These are phyloP conservation scores for Hypanus sabinus DNA, from an alignment of 2,113 vertebrate species.

Conservation along the genomic window DNA sequence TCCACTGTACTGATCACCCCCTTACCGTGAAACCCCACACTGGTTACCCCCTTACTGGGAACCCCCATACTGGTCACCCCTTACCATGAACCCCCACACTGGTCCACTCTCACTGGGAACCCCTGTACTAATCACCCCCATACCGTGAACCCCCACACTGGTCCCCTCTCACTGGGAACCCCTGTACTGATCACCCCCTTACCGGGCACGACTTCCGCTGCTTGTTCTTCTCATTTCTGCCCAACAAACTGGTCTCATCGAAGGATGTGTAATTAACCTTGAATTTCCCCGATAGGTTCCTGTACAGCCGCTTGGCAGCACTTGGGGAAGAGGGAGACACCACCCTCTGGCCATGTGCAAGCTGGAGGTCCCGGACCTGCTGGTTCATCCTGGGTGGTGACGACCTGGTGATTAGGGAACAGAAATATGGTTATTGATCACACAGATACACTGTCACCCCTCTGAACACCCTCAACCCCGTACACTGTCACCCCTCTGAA, in stretches of 20 bases:
- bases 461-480: no score
- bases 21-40: no score
- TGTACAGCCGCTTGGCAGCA: conserved; percentile 79
- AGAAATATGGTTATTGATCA: background rate
- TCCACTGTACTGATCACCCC: no score
- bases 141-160: no score
- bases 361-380: conserved; percentile 69
- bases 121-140: no score
- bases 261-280: conserved; percentile 66
- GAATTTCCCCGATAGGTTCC: conserved; percentile 88
- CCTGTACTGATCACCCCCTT: conserved; percentile 42
- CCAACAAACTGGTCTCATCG: conserved; percentile 65
- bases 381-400: conserved; percentile 78
- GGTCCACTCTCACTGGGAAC: no score
- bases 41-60: no score
- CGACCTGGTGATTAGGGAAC: conserved; percentile 54
- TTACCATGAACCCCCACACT: no score
- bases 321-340: conserved; percentile 72
- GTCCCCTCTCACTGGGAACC: no score
- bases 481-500: no score
- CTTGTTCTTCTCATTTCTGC: conserved; percentile 70
- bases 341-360: conserved; percentile 62
- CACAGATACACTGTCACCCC: no score
- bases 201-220: conserved; percentile 74
- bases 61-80: no score